Base-by-base conservation (phyloP, 2,888 invertebrate genomes). In the Pediacus dermestoides region DNA sequence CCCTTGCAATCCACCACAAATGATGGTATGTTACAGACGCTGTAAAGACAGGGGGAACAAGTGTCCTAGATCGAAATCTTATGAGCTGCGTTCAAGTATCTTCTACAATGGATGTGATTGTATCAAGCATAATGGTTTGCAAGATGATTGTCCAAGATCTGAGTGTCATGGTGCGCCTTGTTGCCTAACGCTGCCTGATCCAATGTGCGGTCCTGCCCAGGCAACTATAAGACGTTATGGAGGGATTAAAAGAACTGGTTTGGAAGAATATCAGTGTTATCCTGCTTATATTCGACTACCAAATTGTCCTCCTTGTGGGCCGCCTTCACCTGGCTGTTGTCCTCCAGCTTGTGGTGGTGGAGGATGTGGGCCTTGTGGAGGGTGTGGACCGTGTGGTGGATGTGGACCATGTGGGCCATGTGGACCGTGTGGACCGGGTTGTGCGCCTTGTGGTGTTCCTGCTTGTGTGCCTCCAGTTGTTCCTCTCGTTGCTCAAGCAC, bases 51-150 rank as follows among this genome's bases (percentile, higher is more conserved):
- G 58, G 15, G 57, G 65, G 34, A 52, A 55, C 1, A 61, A 66
- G 28, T 67, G 65, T 53, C 44, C 58, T 9, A 39, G 60, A 27
- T 70, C 74, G 21, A 74, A 70, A 50, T 77, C 76, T 16, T 68
- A 74, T 4, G 80, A 80, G 57, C 55, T 79, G 23, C 67, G 73
- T 2, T 70, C 64, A 21, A 69, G 77, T 21, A 67, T 74, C 35
- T 66, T 79, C 46, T 74, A 75, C 43, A 68, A 71, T 7, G 74
- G 74, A 21, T 80, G 79, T 49, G 74, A 76, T 26, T 80, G 79
- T 56, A 71, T 74, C 42, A 74, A 72, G 54, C 66, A 73, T 6
- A 77, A 79, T 50, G 79, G 80, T 3, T 63, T 79, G 12, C 79
- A 80, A 56, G 74, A 77, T 40, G 72, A 75, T 42, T 79, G 78